A percentile compares a stretch with the other conserved stretches of the same genome.
Conservation (phyloP, 2,888 invertebrate genomes). For the Amiota minor region DNA sequence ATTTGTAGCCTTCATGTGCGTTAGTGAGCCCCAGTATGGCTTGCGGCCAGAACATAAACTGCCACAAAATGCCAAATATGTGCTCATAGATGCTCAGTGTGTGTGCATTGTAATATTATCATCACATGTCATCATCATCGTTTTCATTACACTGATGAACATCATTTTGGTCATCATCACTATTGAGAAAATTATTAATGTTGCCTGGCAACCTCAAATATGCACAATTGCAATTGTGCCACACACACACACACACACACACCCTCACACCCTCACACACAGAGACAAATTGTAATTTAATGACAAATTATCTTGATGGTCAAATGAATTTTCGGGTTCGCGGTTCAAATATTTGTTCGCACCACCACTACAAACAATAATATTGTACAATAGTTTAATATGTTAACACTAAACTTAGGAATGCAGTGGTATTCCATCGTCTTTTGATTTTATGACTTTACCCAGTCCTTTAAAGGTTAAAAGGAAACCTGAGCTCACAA, state of each 20-base stretch:
- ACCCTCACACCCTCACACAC: background rate
- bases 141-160: slow-evolving; percentile 40
- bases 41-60: slow-evolving; percentile 5
- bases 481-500: too few relatives aligned
- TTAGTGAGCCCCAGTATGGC: background rate
- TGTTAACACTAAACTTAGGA: background rate
- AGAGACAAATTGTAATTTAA: slow-evolving; percentile 39
- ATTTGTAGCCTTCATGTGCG: background rate
- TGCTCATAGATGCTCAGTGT: background rate
- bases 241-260: background rate
- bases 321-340: slow-evolving; percentile 49
- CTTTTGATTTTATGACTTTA: too few relatives aligned
- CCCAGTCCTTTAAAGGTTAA: too few relatives aligned
- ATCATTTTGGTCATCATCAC: slow-evolving; percentile 28
- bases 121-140: slow-evolving; percentile 39
- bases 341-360: slow-evolving; percentile 45
- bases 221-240: background rate
- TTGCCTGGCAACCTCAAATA: slow-evolving; percentile 4
- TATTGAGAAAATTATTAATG: slow-evolving; percentile 1
- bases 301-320: slow-evolving; percentile 48
- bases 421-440: background rate
- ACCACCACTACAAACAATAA: slow-evolving; percentile 33
- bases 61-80: background rate
- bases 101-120: background rate
- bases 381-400: background rate